Percentiles rank a stretch among this genome's conserved stretches.
Conservation (phyloP, 2,797 vertebrate genomes). For the Triplophysa yarkandensis region DNA sequence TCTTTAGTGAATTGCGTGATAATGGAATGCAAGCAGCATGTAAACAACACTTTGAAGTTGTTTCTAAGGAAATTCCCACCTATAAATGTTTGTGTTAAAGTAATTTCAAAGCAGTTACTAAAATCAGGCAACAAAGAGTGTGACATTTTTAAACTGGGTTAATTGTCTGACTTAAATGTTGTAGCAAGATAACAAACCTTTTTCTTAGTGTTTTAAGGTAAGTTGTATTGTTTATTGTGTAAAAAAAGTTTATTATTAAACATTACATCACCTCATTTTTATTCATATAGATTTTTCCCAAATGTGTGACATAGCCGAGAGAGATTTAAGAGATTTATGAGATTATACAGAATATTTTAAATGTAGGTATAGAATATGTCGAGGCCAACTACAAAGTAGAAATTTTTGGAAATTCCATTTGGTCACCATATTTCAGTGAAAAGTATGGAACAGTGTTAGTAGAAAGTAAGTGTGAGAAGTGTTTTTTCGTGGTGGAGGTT, state of each 20-base stretch:
- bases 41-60: neutral
- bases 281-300: neutral
- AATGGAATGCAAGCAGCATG: neutral
- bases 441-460: no score
- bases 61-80: neutral
- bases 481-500: neutral
- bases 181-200: neutral
- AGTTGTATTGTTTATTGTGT: neutral
- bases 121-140: neutral
- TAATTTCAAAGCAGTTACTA: neutral
- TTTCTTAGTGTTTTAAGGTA: neutral
- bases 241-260: neutral
- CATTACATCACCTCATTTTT: neutral
- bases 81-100: neutral
- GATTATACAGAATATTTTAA: no score
- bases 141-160: neutral
- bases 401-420: no score
- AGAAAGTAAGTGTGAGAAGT: neutral
- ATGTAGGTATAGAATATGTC: no score
- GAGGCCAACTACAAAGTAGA: no score
- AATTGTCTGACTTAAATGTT: neutral
- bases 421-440: no score
- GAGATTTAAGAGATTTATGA: no score
- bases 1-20: neutral
- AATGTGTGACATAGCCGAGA: no score